Base-by-base conservation (phyloP, 2,797 vertebrate species). In the Cephalopachus bancanus region DNA sequence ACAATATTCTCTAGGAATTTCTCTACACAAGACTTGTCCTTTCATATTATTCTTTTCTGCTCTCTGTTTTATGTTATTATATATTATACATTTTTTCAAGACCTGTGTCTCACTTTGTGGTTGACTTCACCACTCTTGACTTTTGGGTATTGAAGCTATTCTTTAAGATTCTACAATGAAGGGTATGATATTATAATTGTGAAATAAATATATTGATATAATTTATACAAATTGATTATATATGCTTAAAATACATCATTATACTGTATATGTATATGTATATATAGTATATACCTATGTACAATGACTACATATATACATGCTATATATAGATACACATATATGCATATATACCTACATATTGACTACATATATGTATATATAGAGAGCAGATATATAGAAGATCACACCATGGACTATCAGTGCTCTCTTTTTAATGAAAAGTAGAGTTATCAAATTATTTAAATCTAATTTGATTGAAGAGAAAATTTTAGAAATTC, bases 1-100 rank as follows among this genome's bases (percentile, higher is more conserved):
- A 49, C 1, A 88, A 59, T 67, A 71, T 83, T 92, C 53, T 91
- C 9, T 72, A 60, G 71, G 44, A 78, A 78, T 89, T 90, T 75
- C 24, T 49, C 9, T 71, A 7, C 26, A 30, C 59, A 86, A 30
- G 15, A 85, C 6, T 12, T 49, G 44, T 33, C 3, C 33, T 72
- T 83, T 96, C 17, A 55, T n/a, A 57, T 79, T 59, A 85, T 24
- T 89, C n/a, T 3, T 22, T 10, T 92, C 10, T 91, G 9, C 3
- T 83, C 64, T 92, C 28, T 83, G 20, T 89, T 91, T 95, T 80
- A 80, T 72, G 20, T 74, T 24, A 7, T 6, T 93, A 10, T 71
- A 44, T 44, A 44, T 37, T 85, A 10, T 19, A 26, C 86, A 94
- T 88, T 94, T 85, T 91, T 14, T 20, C 55, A 85, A 97, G 20